phyloP scores from a whole-genome alignment of 2,888 invertebrate species.

The Polyommatus iphigenia region DNA sequence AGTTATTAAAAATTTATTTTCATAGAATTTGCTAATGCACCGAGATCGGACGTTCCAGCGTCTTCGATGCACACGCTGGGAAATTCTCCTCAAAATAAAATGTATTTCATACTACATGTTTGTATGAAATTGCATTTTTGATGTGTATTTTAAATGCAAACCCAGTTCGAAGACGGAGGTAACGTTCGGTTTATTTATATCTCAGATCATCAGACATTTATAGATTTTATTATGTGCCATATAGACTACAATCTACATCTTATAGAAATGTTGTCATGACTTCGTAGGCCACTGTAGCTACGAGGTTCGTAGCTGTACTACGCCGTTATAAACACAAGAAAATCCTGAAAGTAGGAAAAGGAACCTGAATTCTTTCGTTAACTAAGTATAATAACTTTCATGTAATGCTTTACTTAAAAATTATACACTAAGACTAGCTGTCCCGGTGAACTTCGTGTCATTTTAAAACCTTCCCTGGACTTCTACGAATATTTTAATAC shows the following conservation, averaged over 20 bases:
- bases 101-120: constrained; percentile 26
- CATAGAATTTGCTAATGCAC: constrained; percentile 62
- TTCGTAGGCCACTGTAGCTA: neutral
- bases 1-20: constrained; percentile 72
- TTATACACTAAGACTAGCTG: too few relatives aligned
- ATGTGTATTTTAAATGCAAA: constrained; percentile 18
- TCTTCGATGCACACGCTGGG: constrained; percentile 26
- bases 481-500: too few relatives aligned
- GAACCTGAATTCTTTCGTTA: too few relatives aligned
- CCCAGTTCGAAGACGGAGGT: neutral
- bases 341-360: neutral
- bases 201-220: neutral
- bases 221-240: neutral
- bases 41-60: constrained; percentile 45
- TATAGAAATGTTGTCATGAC: neutral
- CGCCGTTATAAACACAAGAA: neutral
- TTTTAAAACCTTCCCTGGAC: too few relatives aligned
- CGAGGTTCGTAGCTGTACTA: neutral
- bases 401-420: neutral
- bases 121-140: constrained; percentile 23
- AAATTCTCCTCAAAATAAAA: constrained; percentile 28
- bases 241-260: neutral
- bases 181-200: constrained; percentile 11
- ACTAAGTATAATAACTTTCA: too few relatives aligned
- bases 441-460: too few relatives aligned